Evolutionary conservation across 2,113 vertebrate genomes (phyloP).

Genomic region (Chrysochloris asiatica): DNA sequence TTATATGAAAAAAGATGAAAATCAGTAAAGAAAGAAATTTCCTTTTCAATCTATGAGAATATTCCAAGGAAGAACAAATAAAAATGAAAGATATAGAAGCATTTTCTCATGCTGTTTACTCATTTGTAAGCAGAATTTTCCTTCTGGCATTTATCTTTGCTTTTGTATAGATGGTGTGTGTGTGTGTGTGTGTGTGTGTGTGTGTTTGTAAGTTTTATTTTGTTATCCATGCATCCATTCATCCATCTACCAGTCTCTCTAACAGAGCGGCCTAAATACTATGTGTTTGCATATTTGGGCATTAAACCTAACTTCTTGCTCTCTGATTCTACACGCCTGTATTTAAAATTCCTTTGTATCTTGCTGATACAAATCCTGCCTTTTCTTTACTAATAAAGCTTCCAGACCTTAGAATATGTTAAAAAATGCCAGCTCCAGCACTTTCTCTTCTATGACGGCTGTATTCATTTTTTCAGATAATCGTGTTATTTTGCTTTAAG

Average conservation of each 20-base stretch:
- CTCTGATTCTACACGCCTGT: not conserved
- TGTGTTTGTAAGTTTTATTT: not conserved
- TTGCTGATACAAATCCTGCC: constrained; percentile 7
- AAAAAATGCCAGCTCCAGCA: not conserved
- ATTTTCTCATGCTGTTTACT: not conserved
- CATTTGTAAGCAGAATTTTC: constrained; percentile 1
- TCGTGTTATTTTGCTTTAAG: not conserved
- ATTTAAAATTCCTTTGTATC: constrained; percentile 18
- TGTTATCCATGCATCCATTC: not conserved
- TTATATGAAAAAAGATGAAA: constrained; percentile 29
- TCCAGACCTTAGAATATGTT: not conserved
- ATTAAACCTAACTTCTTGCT: constrained; percentile 1
- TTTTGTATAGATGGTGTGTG: not conserved
- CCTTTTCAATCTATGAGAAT: constrained; percentile 11
- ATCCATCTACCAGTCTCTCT: not conserved
- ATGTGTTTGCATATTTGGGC: not conserved
- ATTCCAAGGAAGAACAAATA: not conserved
- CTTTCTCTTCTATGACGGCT: not conserved
- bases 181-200: not conserved
- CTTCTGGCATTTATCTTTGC: not conserved
- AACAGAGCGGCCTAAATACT: not conserved
- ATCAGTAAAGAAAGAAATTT: constrained; percentile 6
- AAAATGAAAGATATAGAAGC: not conserved
- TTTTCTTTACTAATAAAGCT: constrained; percentile 6
- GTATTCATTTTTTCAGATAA: not conserved